A percentile compares a stretch with the other conserved stretches of the same genome.
Conservation (phyloP, 2,888 invertebrate species). For the Sthenelais limicola region DNA sequence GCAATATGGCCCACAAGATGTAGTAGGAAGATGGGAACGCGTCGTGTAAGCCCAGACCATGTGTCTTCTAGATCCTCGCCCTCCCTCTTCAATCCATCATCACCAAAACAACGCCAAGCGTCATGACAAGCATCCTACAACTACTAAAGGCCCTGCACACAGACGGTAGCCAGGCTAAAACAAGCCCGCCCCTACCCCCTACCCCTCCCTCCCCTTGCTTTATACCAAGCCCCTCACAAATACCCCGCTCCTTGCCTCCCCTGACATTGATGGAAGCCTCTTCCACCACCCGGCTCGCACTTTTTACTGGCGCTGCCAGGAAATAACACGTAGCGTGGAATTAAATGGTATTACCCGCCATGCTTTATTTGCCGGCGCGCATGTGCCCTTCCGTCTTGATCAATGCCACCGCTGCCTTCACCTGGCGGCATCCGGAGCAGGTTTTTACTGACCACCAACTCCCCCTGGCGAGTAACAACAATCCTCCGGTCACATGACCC, state of each 20-base stretch:
- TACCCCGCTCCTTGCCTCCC: neutral
- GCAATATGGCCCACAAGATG: no score
- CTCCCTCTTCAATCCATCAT: no score
- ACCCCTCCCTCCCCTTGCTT: neutral
- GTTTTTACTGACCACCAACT: constrained; percentile 8
- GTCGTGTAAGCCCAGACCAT: no score
- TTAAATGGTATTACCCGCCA: constrained; percentile 4
- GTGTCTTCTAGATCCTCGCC: no score
- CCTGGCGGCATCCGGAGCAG: constrained; percentile 13
- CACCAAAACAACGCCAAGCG: no score
- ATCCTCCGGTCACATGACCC: no score
- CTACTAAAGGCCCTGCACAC: no score
- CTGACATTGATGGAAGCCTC: neutral
- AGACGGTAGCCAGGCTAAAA: neutral
- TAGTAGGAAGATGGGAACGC: no score
- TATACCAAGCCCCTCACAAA: neutral
- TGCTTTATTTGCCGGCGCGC: constrained; percentile 15
- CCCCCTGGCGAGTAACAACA: no score
- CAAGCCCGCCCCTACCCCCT: neutral
- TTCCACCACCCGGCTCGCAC: neutral
- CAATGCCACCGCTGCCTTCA: neutral
- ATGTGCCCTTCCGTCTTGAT: neutral
- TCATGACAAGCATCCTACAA: no score
- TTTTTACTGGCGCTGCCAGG: neutral
- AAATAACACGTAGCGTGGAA: constrained; percentile 17